Evolutionary conservation across 2,888 invertebrate species (phyloP).

Genomic region (Eurytoma californica): DNA sequence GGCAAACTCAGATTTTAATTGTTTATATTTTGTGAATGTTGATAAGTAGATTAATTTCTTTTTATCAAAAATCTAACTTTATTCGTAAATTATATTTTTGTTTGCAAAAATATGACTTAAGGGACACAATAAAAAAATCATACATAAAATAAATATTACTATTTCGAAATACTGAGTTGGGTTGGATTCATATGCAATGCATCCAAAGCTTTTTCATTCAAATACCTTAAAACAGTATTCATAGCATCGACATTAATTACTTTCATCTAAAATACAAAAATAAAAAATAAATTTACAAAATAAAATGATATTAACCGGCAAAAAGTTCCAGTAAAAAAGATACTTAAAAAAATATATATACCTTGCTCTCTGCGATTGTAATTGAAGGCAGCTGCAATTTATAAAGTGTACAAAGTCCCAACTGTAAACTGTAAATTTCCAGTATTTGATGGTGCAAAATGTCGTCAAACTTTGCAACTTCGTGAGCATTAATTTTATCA

Average conservation of each 20-base stretch:
- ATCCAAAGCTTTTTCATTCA: slow-evolving; percentile 68
- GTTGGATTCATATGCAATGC: slow-evolving; percentile 59
- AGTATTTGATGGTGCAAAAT: slow-evolving; percentile 63
- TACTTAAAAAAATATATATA: slow-evolving; percentile 51
- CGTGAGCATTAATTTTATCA: slow-evolving; percentile 56
- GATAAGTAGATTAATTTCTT: no score
- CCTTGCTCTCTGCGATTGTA: slow-evolving; percentile 66
- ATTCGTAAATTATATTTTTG: background rate
- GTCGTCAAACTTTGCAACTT: slow-evolving; percentile 66
- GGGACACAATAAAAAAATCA: background rate
- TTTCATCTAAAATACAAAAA: slow-evolving; percentile 66
- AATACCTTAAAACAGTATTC: slow-evolving; percentile 66
- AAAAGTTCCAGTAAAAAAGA: background rate
- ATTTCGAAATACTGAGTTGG: slow-evolving; percentile 40
- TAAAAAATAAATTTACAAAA: slow-evolving; percentile 25
- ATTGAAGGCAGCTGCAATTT: slow-evolving; percentile 66
- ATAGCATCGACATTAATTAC: slow-evolving; percentile 61
- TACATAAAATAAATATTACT: slow-evolving; percentile 22
- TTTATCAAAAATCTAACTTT: no score
- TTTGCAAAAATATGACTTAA: background rate
- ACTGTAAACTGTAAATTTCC: slow-evolving; percentile 60
- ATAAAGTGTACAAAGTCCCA: slow-evolving; percentile 64
- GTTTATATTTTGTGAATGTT: no score
- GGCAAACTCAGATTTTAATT: no score
- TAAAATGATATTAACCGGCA: background rate